Evolutionary conservation across 1,140 invertebrate species (phyloP).

Genomic region (Sycobia sp.): DNA sequence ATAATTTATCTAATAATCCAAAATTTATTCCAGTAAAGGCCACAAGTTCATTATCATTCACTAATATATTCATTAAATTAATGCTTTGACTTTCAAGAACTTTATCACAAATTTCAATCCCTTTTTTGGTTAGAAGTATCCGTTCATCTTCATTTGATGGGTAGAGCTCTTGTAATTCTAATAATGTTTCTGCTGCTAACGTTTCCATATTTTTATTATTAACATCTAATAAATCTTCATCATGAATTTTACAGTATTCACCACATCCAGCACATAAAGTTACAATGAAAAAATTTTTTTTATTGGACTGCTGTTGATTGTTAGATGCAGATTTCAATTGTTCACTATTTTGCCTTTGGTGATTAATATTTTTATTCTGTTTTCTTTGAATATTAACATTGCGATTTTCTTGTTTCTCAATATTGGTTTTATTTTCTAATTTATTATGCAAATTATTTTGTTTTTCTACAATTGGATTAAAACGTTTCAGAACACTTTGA

Average conservation of each 20-base stretch:
- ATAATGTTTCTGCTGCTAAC: constrained; percentile 18
- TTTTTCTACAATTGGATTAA: no score
- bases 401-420: not conserved
- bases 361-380: no score
- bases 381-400: no score
- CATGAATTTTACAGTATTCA: not conserved
- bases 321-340: not conserved
- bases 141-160: constrained; percentile 6
- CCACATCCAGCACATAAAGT: constrained; percentile 13
- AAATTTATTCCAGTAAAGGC: constrained; percentile 24
- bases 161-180: constrained; percentile 18
- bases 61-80: constrained; percentile 7
- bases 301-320: not conserved
- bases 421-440: not conserved
- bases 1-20: constrained; percentile 5
- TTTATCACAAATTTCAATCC: constrained; percentile 20
- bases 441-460: no score
- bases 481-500: no score
- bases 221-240: not conserved
- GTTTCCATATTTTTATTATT: constrained; percentile 3
- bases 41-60: constrained; percentile 12
- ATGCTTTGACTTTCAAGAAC: not conserved
- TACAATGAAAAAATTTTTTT: not conserved
- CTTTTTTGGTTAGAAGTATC: constrained; percentile 1
- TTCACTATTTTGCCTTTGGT: not conserved